Evolutionary conservation across 2,113 vertebrate species (phyloP), one percentile per base, ranked within the genome.

Genomic region (Chaetodon auriga): DNA sequence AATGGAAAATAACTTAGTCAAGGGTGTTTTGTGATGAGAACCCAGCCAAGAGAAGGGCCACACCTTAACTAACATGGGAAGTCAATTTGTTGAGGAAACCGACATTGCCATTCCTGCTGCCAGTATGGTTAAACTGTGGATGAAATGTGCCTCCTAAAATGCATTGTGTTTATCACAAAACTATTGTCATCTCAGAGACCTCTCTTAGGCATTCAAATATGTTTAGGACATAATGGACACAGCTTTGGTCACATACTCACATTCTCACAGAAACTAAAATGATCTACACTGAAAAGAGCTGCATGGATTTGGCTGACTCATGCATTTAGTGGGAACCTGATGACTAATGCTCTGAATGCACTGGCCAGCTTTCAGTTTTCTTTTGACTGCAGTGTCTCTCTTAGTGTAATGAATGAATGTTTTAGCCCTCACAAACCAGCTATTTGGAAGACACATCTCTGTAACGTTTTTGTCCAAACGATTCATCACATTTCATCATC

Each of bases 271-370:
- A 43, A 54, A 41, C 12, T 53, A 23, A 55, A 55, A 57, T 43
- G 36, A 70, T 43, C 54, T 0, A 14, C 68, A 55, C 51, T 16
- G 23, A 70, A 21, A 21, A 16, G 51, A 57, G 53, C 69, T 57
- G 68, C 68, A 45, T 60, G 64, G 60, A 54, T 78, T 68, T 68
- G 58, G 75, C 65, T 69, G 76, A 78, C 76, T 78, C 76, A 43
- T 78, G 75, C 4, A 21, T 78, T 69, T 51, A 43, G 45, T 51
- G 65, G 68, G 41, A 30, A 61, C 45, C 76, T 68, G 75, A 78
- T 58, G 64, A 78, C 14, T 60, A 69, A 78, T 62, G 43, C 65
- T 30, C 55, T 9, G 35, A 57, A 78, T 69, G 65, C 66, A 41
- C 36, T 69, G 45, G 76, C 76, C 65, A 38, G 55, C 35, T 46